phyloP scores from a whole-genome alignment of 2,797 vertebrate genomes.

The Neopelma chrysocephalum region DNA sequence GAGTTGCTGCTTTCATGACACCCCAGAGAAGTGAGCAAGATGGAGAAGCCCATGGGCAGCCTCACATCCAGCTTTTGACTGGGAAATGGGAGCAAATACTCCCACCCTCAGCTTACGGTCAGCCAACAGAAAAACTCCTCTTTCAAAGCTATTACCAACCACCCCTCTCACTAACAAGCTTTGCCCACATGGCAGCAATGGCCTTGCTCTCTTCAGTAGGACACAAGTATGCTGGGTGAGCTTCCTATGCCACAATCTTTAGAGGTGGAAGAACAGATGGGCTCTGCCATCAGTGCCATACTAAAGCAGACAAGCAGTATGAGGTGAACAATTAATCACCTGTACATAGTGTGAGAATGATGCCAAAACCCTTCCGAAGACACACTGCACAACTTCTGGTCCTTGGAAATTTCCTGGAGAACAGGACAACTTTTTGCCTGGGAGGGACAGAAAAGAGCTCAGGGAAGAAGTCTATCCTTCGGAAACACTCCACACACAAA shows the following conservation, averaged over 20 bases:
- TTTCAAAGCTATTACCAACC: neutral
- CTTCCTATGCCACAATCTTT: neutral
- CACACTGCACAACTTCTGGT: neutral
- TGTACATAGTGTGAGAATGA: neutral
- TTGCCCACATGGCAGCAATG: neutral
- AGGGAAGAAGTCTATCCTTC: neutral
- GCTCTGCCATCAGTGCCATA: neutral
- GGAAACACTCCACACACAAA: neutral
- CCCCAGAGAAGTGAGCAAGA: neutral
- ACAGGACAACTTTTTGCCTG: neutral
- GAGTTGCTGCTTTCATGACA: neutral
- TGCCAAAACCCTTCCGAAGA: neutral
- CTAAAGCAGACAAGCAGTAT: neutral
- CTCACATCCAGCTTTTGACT: neutral
- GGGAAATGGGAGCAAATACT: neutral
- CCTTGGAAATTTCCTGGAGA: neutral
- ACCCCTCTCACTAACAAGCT: neutral
- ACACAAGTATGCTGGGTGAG: rapidly evolving
- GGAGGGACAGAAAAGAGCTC: neutral
- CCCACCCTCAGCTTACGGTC: neutral
- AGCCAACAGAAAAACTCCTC: neutral
- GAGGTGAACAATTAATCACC: neutral
- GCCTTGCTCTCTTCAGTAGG: neutral
- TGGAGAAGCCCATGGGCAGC: neutral
- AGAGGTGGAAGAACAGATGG: neutral